Evolutionary conservation across 2,797 vertebrate species (phyloP).

Genomic region (Astyanax mexicanus): DNA sequence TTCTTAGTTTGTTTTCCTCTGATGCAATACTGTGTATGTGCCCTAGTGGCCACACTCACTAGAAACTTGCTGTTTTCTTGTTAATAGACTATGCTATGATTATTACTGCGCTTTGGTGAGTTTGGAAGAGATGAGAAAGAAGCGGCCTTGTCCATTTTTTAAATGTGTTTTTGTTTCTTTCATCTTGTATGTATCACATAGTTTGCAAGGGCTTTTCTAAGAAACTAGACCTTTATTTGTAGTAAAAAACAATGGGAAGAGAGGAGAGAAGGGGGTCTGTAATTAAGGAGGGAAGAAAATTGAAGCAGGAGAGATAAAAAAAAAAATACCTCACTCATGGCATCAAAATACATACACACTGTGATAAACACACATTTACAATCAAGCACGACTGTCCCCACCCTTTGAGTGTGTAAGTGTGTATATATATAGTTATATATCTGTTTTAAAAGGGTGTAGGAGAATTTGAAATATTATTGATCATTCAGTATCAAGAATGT

Average conservation of each 20-base stretch:
- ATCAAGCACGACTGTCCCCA: too few relatives aligned
- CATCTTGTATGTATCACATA: constrained; percentile 15
- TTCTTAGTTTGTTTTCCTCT: constrained; percentile 17
- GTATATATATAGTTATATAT: too few relatives aligned
- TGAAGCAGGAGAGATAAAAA: too few relatives aligned
- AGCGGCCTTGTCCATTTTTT: constrained; percentile 70
- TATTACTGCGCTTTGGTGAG: constrained; percentile 14
- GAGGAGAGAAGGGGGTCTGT: background rate
- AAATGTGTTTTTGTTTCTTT: constrained; percentile 15
- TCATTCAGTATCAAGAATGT: background rate
- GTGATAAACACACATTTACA: too few relatives aligned
- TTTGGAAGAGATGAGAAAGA: constrained; percentile 64
- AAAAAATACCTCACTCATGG: background rate
- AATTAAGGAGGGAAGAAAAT: too few relatives aligned
- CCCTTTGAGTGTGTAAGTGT: too few relatives aligned
- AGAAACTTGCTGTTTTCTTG: constrained; percentile 30
- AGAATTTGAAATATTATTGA: constrained; percentile 24
- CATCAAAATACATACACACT: too few relatives aligned
- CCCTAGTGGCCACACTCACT: constrained; percentile 25
- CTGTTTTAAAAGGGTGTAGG: too few relatives aligned
- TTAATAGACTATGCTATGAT: constrained; percentile 32
- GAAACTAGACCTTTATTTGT: constrained; percentile 1
- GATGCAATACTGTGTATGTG: constrained; percentile 45
- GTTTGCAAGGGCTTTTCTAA: constrained; percentile 47
- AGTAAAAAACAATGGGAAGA: constrained; percentile 11